Conservation (phyloP, 2,797 vertebrate genomes). For the Furcifer pardalis region DNA sequence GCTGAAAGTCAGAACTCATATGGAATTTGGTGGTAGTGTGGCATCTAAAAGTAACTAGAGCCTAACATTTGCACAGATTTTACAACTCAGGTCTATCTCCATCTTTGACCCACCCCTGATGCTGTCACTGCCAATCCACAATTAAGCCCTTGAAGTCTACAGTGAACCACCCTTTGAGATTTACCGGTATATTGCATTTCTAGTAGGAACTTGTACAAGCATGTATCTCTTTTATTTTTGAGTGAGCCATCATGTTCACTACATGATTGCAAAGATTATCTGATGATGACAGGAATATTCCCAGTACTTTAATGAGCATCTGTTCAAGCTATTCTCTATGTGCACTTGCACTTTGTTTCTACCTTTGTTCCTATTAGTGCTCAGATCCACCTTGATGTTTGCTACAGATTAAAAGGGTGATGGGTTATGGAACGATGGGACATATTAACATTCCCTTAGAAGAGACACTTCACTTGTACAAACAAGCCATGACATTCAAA, state of each 20-base stretch:
- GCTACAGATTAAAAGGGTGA: not conserved
- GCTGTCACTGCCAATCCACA: no score
- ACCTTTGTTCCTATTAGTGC: not conserved
- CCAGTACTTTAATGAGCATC: not conserved
- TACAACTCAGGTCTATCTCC: not conserved
- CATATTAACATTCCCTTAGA: not conserved
- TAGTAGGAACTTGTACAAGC: not conserved
- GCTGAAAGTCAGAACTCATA: not conserved
- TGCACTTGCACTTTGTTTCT: not conserved
- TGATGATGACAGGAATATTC: not conserved
- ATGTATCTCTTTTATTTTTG: not conserved
- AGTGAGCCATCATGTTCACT: not conserved
- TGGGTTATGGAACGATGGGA: not conserved
- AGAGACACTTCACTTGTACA: not conserved
- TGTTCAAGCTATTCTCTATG: not conserved
- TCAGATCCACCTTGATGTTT: constrained; percentile 9
- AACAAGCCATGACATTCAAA: constrained; percentile 8
- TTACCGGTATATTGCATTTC: not conserved
- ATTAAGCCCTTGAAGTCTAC: no score
- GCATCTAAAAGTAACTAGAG: not conserved
- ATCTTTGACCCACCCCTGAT: no score
- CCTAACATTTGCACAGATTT: not conserved
- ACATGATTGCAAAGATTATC: not conserved
- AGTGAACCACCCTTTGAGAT: not conserved
- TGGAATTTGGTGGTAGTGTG: not conserved